Conservation (phyloP, 2,888 invertebrate species). For the Erannis defoliaria region DNA sequence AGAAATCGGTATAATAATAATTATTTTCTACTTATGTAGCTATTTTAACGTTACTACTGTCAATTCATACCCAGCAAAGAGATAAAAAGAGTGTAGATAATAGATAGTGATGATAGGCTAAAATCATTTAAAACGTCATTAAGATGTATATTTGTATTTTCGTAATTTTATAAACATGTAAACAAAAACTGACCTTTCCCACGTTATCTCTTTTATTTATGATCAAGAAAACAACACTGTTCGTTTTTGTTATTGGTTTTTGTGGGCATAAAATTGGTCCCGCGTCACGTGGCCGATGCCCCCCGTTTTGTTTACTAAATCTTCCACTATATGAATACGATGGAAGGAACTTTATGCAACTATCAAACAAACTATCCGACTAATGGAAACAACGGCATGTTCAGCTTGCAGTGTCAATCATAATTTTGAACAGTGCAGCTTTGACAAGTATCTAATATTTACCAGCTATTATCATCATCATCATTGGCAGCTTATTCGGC, state of each 20-base stretch:
- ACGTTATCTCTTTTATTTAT: conserved; percentile 45
- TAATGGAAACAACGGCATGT: too few relatives aligned
- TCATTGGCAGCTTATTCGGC: too few relatives aligned
- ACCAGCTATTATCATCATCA: too few relatives aligned
- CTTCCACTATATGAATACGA: conserved; percentile 21
- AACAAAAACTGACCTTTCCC: conserved; percentile 36
- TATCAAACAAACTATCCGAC: too few relatives aligned
- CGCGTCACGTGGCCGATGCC: conserved; percentile 30
- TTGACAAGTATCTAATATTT: too few relatives aligned
- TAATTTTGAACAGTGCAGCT: too few relatives aligned
- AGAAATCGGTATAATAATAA: too few relatives aligned
- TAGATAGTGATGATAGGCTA: not conserved
- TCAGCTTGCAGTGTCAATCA: too few relatives aligned
- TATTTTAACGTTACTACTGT: too few relatives aligned
- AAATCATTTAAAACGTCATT: not conserved
- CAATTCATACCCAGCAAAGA: too few relatives aligned
- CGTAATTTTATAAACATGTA: not conserved
- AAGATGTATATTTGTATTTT: not conserved
- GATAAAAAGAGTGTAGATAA: not conserved
- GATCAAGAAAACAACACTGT: conserved; percentile 38
- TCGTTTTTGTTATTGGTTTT: conserved; percentile 44
- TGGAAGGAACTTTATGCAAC: too few relatives aligned
- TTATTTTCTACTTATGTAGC: not conserved
- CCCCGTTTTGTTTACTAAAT: conserved; percentile 32
- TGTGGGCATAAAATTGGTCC: conserved; percentile 41